Evolutionary conservation across 2,888 invertebrate species (phyloP).

Genomic region (Cantharis lateralis): DNA sequence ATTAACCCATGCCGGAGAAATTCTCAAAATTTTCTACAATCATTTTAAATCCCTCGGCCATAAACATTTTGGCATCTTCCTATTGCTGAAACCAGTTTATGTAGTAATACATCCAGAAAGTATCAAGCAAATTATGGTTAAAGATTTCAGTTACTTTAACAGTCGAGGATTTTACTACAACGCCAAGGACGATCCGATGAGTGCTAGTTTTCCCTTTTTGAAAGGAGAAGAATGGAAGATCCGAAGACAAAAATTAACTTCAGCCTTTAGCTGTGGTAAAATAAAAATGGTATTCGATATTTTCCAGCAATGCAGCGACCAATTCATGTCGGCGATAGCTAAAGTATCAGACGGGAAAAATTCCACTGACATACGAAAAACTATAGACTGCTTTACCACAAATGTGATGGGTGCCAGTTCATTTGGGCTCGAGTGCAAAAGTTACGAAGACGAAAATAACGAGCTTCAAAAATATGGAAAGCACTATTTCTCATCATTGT

Average conservation of each 20-base stretch:
- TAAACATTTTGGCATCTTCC: neutral
- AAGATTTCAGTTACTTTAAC: slow-evolving; percentile 63
- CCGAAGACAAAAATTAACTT: slow-evolving; percentile 51
- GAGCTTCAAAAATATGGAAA: slow-evolving; percentile 20
- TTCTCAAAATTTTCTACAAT: neutral
- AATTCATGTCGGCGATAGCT: neutral
- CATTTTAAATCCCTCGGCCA: neutral
- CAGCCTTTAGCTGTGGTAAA: neutral
- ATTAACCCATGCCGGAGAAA: neutral
- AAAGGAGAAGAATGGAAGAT: slow-evolving; percentile 64
- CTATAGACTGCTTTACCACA: slow-evolving; percentile 59
- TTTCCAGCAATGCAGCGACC: slow-evolving; percentile 4
- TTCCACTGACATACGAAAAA: slow-evolving; percentile 50
- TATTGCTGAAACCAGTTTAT: neutral
- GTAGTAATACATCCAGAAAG: neutral
- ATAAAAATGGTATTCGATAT: slow-evolving; percentile 53
- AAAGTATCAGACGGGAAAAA: slow-evolving; percentile 42
- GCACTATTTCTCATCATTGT: neutral
- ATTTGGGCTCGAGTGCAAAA: slow-evolving; percentile 59
- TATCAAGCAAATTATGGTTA: slow-evolving; percentile 51
- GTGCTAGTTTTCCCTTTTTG: slow-evolving; percentile 61
- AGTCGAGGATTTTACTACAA: slow-evolving; percentile 63
- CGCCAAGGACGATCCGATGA: slow-evolving; percentile 61
- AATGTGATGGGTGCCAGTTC: slow-evolving; percentile 64
- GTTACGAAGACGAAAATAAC: slow-evolving; percentile 56